These are phyloP conservation scores for Littorina saxatilis DNA, from an alignment of 1,140 invertebrate genomes.

Conservation along the genomic window DNA sequence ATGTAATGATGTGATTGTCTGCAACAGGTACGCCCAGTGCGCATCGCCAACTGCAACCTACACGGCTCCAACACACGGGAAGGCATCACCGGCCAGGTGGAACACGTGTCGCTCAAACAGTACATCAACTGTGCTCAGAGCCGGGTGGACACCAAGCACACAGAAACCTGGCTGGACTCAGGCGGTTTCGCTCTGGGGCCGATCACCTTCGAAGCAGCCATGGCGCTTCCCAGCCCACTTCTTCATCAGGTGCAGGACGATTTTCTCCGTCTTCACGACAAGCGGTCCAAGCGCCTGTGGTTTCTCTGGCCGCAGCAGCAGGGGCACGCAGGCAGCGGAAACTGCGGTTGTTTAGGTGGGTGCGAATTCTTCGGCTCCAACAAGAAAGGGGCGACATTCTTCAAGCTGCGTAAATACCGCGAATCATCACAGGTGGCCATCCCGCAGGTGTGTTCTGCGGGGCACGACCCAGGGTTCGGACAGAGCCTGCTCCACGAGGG, in stretches of 20 bases:
- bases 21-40: conserved; percentile 90
- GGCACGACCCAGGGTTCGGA: conserved; percentile 89
- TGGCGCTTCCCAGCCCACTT: conserved; percentile 76
- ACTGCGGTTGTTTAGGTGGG: conserved; percentile 96
- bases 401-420: conserved; percentile 84
- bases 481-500: conserved; percentile 93
- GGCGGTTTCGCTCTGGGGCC: conserved; percentile 93
- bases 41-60: conserved; percentile 93
- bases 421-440: conserved; percentile 61
- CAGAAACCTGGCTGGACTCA: conserved; percentile 89
- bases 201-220: conserved; percentile 93
- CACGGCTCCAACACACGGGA: conserved; percentile 92
- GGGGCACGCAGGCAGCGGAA: conserved; percentile 77
- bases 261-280: conserved; percentile 93
- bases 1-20: too few relatives aligned
- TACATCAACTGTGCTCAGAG: conserved; percentile 74
- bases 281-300: conserved; percentile 91
- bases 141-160: conserved; percentile 54
- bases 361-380: conserved; percentile 93
- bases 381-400: conserved; percentile 88
- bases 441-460: conserved; percentile 72
- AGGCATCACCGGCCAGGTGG: conserved; percentile 91
- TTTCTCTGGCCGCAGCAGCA: conserved; percentile 91
- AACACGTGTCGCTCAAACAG: conserved; percentile 85
- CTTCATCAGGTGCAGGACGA: conserved; percentile 72